These are phyloP conservation scores for Ciconia stormi DNA, from an alignment of 2,113 vertebrate genomes.

Conservation along the genomic window DNA sequence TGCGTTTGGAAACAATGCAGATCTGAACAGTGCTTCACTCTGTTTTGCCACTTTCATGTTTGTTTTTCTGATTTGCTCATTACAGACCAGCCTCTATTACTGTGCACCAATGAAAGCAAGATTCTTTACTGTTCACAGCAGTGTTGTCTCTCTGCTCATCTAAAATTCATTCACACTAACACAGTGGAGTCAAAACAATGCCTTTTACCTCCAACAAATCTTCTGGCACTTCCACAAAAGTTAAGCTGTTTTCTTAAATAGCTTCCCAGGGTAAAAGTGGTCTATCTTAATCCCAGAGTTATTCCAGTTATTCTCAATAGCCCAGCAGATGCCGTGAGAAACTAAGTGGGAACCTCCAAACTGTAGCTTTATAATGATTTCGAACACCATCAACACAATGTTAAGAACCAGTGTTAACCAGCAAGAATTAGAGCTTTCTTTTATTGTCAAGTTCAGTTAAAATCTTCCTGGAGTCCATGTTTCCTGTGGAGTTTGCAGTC, in stretches of 20 bases:
- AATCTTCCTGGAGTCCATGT: not conserved
- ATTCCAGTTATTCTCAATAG: not conserved
- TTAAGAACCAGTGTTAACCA: not conserved
- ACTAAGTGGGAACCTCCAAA: not conserved
- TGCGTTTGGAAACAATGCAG: not conserved
- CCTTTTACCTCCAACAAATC: not conserved
- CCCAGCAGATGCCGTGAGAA: not conserved
- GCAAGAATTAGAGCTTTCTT: not conserved
- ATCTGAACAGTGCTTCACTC: not conserved
- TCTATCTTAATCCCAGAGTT: not conserved
- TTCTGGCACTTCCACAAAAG: not conserved
- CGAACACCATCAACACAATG: not conserved
- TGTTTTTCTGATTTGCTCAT: not conserved
- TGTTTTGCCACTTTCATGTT: not conserved
- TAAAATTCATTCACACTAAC: not conserved
- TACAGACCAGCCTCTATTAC: not conserved
- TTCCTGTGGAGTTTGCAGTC: not conserved
- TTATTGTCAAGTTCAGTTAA: not conserved
- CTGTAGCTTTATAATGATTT: not conserved
- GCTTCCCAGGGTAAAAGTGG: not conserved
- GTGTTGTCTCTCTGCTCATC: not conserved
- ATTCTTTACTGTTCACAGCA: not conserved
- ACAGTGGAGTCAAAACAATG: not conserved
- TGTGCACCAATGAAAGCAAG: not conserved
- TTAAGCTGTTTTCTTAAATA: not conserved